Base-by-base conservation (phyloP, 2,888 invertebrate genomes). In the Girardia tigrina region DNA sequence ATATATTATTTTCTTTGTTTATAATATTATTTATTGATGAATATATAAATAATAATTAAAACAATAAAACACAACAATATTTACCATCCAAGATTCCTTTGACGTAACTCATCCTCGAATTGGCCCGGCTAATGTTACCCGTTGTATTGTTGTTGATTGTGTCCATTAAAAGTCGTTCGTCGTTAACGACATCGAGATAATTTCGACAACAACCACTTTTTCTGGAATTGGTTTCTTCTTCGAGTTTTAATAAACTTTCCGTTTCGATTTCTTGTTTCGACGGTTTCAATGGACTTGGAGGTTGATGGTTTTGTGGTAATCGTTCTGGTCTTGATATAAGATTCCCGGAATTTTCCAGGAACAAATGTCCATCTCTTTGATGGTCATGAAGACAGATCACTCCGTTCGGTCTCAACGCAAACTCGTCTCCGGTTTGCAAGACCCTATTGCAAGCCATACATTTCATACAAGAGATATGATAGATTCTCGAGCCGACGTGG, bases 391-490 rank as follows among this genome's bases (percentile, higher is more conserved):
- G 91, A 86, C 95, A 94, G 84, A 94, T 89, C 77, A 93, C 90
- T 71, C 92, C 93, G 80, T 83, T 94, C 85, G 94, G 93, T 81
- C 93, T 87, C 80, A 97, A 88, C 85, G 95, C 93, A 86, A 95
- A 98, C 85, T 97, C 94, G 85, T 99, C 97, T 80, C 98, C 98
- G 78, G 95, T 92, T 84, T 92, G 89, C 79, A 98, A 88, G 84
- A 91, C 91, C 81, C 91, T 87, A 56, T 91, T 89, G 86, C 95
- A 97, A 75, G 91, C 91, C 82, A 90, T 90, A 86, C 97, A 98
- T 81, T 92, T 88, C 87, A 99, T 98, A 86, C 98, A 98, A 86
- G 94, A 91, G 86, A 94, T 90, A 87, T 98, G 98, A 87, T 94
- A 98, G 84, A 95, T 92, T 87, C 93, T 93, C 87, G 90, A 91